These are phyloP conservation scores for Tenodera sinensis DNA, from an alignment of 2,888 invertebrate species.

Conservation along the genomic window DNA sequence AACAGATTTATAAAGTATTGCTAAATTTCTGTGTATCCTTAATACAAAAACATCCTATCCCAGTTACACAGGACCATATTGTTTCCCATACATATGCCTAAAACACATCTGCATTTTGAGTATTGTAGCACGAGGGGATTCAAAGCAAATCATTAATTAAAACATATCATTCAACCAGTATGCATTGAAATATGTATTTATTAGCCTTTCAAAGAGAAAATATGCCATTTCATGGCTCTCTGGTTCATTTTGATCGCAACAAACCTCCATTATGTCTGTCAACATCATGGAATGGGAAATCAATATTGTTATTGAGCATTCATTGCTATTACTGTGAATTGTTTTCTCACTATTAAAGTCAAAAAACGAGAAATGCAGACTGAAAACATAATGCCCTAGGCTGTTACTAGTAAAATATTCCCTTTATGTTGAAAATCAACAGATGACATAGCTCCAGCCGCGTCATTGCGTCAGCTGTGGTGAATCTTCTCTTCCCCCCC, in stretches of 20 bases:
- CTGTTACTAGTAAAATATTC: no score
- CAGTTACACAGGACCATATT: no score
- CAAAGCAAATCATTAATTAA: neutral
- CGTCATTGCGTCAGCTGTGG: no score
- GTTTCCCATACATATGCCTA: neutral
- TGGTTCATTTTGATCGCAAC: neutral
- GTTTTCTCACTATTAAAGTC: neutral
- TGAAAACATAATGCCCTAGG: no score
- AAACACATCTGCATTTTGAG: neutral
- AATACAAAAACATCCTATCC: no score
- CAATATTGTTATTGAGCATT: neutral
- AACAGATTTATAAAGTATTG: no score
- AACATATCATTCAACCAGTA: neutral
- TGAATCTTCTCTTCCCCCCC: no score
- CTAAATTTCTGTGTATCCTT: no score
- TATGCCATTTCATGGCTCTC: neutral
- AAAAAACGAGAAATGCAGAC: no score
- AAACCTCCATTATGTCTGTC: neutral
- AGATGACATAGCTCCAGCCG: no score
- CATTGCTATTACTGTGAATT: neutral
- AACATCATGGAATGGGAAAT: neutral
- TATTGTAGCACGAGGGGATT: neutral
- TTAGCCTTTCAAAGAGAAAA: neutral
- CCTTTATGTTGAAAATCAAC: no score
- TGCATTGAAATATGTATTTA: neutral